Percentiles rank a stretch among this genome's conserved stretches.
These are phyloP conservation scores for Monopterus albus DNA, from an alignment of 2,113 vertebrate species.

Conservation along the genomic window DNA sequence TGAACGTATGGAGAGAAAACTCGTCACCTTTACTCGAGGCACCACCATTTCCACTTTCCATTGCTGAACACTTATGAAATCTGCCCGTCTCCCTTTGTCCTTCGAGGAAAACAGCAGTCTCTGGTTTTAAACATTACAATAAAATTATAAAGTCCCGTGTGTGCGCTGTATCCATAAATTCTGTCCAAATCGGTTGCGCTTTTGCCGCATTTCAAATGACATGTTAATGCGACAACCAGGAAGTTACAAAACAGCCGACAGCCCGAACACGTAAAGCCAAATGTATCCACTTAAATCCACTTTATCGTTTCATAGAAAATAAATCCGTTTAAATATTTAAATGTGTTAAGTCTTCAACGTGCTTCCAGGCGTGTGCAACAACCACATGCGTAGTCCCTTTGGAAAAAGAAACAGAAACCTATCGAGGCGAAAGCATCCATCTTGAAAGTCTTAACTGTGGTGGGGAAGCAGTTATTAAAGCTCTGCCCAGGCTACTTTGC, in stretches of 20 bases:
- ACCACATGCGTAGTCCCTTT: fast-evolving
- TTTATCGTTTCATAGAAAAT: fast-evolving
- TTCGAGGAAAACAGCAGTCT: constrained; percentile 19
- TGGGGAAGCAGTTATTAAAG: neutral
- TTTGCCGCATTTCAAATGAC: constrained; percentile 28
- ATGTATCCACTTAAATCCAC: neutral
- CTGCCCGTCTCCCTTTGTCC: constrained; percentile 21
- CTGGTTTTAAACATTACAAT: constrained; percentile 22
- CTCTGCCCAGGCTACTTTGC: neutral
- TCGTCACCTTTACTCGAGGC: constrained; percentile 63
- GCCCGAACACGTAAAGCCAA: neutral
- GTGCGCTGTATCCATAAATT: neutral
- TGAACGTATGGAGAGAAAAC: constrained; percentile 24
- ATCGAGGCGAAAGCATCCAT: constrained; percentile 65
- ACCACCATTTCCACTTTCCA: constrained; percentile 70
- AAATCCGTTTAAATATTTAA: fast-evolving
- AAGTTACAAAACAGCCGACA: constrained; percentile 57
- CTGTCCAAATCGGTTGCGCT: neutral
- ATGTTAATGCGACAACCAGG: constrained; percentile 67
- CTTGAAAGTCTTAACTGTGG: constrained; percentile 65
- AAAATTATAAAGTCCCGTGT: neutral
- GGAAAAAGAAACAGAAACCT: constrained; percentile 78
- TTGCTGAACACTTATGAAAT: constrained; percentile 60
- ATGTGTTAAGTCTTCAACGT: fast-evolving
- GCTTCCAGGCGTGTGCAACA: fast-evolving